Conservation (phyloP, 1,140 invertebrate genomes). For the Ruditapes philippinarum region DNA sequence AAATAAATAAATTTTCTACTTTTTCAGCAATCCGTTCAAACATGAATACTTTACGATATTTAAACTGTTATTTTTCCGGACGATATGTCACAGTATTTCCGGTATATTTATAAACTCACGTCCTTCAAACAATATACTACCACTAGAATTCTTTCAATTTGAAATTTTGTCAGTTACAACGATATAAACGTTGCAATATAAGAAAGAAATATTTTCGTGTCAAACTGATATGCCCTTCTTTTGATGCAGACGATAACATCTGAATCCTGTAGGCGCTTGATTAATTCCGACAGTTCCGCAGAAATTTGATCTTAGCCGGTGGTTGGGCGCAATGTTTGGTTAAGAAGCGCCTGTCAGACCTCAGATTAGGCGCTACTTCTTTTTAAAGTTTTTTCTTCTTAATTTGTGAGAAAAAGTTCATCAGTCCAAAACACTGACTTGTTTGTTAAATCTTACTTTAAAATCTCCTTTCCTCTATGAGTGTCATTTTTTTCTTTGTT, state of each 20-base stretch:
- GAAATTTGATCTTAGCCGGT: slow-evolving; percentile 52
- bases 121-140: not conserved
- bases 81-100: no score
- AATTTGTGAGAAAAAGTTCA: slow-evolving; percentile 12
- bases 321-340: slow-evolving; percentile 38
- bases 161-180: slow-evolving; percentile 2
- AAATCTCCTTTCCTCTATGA: not conserved
- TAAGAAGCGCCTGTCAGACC: slow-evolving; percentile 47
- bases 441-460: not conserved
- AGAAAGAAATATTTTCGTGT: slow-evolving; percentile 56
- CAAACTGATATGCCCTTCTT: slow-evolving; percentile 62
- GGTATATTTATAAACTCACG: no score
- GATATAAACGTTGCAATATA: slow-evolving; percentile 17
- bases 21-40: not conserved
- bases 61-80: no score
- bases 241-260: slow-evolving; percentile 65
- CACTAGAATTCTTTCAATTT: not conserved
- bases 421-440: not conserved
- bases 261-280: slow-evolving; percentile 52
- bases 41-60: no score
- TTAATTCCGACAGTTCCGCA: slow-evolving; percentile 59
- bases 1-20: not conserved
- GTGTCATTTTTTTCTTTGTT: not conserved
- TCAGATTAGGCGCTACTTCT: slow-evolving; percentile 19
- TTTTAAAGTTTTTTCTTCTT: not conserved